Base-by-base conservation (phyloP, 2,888 invertebrate genomes). In the Lutraria lutraria region DNA sequence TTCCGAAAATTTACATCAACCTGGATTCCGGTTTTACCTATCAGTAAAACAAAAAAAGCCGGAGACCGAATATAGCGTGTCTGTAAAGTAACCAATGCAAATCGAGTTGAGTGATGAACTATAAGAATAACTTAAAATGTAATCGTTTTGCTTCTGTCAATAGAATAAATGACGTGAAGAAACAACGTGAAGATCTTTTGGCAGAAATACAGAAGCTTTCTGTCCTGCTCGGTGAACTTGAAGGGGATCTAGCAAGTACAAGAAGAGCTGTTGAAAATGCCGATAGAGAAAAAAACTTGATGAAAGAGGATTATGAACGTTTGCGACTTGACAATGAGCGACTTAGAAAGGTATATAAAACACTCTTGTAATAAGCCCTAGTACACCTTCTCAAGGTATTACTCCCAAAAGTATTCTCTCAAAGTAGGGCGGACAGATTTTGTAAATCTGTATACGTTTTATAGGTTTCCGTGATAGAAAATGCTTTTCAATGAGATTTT, bases 161-260 rank as follows among this genome's bases (percentile, higher is more conserved):
- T 43, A 90, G 90, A 43, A 53, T 86, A 4, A 43, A 82, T 2
- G 81, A 21, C 19, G 29, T 85, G 19, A 90, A 88, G 79, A 86
- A 86, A n/a, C 82, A 88, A 4, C 81, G 53, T 4, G 81, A 88
- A n/a, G 88, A 87, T 15, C 88, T 87, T 3, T 15, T 52, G 25
- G 25, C 10, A 15, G 56, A 87, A 29, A 72, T 87, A 0, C 56
- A 84, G 8, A 87, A 83, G 34, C 60, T 88, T 16, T 53, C 52
- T 34, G 29, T 53, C n/a, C 29, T 90, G 56, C 56, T 88, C 0
- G 94, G 93, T 13, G 94, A 93, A n/a, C 91, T 93, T 76, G 95
- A 94, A 82, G 94, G 94, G 0, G 95, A 95, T 81, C 87, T 92
- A 2, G 89, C 83, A 54, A 92, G 91, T 10, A 92, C 94, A 15